Evolutionary conservation across 2,113 vertebrate species (phyloP).

Genomic region (Cyprinodon brontotheroides): DNA sequence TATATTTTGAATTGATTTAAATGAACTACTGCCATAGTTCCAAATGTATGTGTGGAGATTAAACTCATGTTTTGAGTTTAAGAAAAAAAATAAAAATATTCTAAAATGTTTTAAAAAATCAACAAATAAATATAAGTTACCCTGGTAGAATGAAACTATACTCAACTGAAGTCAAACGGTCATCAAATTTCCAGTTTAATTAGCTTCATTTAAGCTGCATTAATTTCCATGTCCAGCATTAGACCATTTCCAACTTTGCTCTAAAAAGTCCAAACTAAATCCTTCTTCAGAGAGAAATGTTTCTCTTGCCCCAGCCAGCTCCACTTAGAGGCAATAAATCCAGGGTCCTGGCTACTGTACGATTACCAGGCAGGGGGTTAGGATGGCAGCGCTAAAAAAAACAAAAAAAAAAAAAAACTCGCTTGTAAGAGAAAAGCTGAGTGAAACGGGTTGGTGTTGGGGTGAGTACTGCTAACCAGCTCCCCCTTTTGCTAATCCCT

Average conservation of each 20-base stretch:
- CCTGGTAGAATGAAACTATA: slow-evolving; percentile 25
- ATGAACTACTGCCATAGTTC: background rate
- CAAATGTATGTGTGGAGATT: background rate
- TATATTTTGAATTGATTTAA: slow-evolving; percentile 7
- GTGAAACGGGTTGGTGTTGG: slow-evolving; percentile 71
- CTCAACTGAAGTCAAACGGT: slow-evolving; percentile 31
- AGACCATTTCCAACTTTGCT: slow-evolving; percentile 43
- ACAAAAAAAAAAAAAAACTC: slow-evolving; percentile 62
- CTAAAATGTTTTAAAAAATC: slow-evolving; percentile 20
- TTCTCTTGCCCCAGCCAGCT: slow-evolving; percentile 42
- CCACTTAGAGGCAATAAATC: slow-evolving; percentile 53
- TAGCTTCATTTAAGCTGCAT: slow-evolving; percentile 40
- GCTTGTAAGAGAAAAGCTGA: slow-evolving; percentile 82
- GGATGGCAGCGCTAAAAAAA: slow-evolving; percentile 60
- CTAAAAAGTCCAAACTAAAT: slow-evolving; percentile 36
- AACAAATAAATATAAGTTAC: slow-evolving; percentile 36
- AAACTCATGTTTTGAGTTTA: slow-evolving; percentile 46
- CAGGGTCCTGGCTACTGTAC: slow-evolving; percentile 58
- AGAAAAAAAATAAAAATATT: slow-evolving; percentile 39
- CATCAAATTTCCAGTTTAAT: slow-evolving; percentile 22
- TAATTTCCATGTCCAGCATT: slow-evolving; percentile 34
- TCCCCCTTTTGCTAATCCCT: slow-evolving; percentile 81
- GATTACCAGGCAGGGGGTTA: slow-evolving; percentile 61
- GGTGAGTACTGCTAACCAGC: slow-evolving; percentile 70
- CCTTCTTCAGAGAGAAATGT: slow-evolving; percentile 44